phyloP scores from a whole-genome alignment of 2,797 vertebrate species.

The Allobates femoralis region DNA sequence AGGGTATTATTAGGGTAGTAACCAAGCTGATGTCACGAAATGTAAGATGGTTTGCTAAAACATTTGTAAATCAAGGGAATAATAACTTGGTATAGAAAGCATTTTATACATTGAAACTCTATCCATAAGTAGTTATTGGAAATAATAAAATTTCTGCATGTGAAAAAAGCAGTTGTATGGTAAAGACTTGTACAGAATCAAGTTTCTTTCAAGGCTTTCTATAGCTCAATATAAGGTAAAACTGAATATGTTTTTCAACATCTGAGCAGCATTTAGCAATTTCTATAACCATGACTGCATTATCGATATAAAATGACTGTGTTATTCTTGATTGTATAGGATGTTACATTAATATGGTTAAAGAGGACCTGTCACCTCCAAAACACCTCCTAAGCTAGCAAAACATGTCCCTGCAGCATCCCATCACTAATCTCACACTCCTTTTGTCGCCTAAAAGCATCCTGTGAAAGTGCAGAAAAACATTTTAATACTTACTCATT shows the following conservation, averaged over 20 bases:
- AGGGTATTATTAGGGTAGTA: background rate
- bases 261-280: background rate
- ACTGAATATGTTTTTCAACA: background rate
- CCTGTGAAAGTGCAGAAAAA: too few relatives aligned
- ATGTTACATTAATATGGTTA: too few relatives aligned
- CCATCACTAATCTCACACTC: too few relatives aligned
- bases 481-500: too few relatives aligned
- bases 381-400: too few relatives aligned
- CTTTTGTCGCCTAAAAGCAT: too few relatives aligned
- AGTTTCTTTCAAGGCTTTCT: background rate
- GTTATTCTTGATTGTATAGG: too few relatives aligned
- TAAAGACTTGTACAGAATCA: background rate
- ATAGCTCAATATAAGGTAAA: background rate
- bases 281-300: too few relatives aligned
- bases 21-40: background rate
- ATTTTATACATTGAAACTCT: background rate
- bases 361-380: too few relatives aligned
- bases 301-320: too few relatives aligned
- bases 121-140: background rate
- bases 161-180: background rate
- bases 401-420: too few relatives aligned
- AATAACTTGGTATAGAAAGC: background rate
- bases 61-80: background rate
- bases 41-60: background rate
- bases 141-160: background rate